Evolutionary conservation across 1,140 invertebrate species (phyloP), one percentile per base, ranked within the genome.

Genomic region (Cataglyphis hispanica): DNA sequence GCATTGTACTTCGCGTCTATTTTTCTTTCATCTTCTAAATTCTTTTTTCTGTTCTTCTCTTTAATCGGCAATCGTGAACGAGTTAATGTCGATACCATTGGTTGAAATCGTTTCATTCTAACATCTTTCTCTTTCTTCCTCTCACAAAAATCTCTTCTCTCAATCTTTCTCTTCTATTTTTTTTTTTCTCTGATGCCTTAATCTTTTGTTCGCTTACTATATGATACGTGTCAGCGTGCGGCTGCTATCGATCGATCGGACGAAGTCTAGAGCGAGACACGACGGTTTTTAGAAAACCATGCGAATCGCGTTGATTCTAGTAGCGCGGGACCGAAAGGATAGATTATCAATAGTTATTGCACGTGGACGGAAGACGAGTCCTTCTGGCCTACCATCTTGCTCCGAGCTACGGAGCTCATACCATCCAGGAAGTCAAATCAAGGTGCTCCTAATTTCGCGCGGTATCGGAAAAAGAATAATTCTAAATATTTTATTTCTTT

Each of bases 351-450:
- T 84, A 69, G 58, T 89, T 90, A 90, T 90, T 90, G 89, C 89
- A 90, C 89, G 87, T 86, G 85, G 89, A 83, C 88, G 89, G 89
- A 89, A 86, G 58, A 78, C 66, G 61, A 74, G 88, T 67, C 84
- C 86, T 86, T 83, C 81, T 87, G 86, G 70, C 88, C 89, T 89
- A 77, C 60, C 43, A 27, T 77, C 60, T 77, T 22, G 66, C 78
- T 80, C 72, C 83, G 81, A 74, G 11, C 13, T 61, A 10, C 37
- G 67, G 53, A 74, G 78, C 67, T 61, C 53, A 72, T 83, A 60
- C 53, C 53, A 72, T 83, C 67, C 67, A 83, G 78, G 67, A 83
- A 74, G 56, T 83, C 27, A 46, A 77, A n/a, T n/a, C 53, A 19
- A 60, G 5, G 25, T 74, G 74, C n/a, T 81, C 61, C 7, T 13